Conservation (phyloP, 2,888 invertebrate genomes). For the Nysson spinosus region DNA sequence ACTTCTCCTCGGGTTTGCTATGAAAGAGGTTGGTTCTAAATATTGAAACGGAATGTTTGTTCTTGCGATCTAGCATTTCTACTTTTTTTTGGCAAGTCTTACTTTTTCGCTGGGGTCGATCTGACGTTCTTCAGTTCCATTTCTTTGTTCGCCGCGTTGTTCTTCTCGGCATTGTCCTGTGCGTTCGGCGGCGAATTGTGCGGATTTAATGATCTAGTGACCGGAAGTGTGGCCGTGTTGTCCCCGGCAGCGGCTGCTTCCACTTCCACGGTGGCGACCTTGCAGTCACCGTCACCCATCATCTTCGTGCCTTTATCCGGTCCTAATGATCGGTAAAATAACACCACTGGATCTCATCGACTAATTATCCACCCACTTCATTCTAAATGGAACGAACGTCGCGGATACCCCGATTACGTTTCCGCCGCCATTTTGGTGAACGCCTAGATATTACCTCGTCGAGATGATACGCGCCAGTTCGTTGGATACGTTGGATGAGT, state of each 20-base stretch:
- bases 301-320: too few species aligned
- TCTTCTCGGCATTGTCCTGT: slow-evolving; percentile 85
- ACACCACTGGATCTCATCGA: slow-evolving; percentile 28
- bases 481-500: too few species aligned
- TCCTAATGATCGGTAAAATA: slow-evolving; percentile 46
- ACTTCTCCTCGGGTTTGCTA: too few species aligned
- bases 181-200: slow-evolving; percentile 83
- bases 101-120: slow-evolving; percentile 92
- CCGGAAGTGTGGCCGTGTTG: slow-evolving; percentile 93
- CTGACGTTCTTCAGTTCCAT: slow-evolving; percentile 92
- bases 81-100: slow-evolving; percentile 66
- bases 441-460: too few species aligned
- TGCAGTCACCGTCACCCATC: slow-evolving; percentile 88
- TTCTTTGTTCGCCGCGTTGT: slow-evolving; percentile 90
- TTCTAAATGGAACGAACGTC: slow-evolving; percentile 23
- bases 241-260: slow-evolving; percentile 85
- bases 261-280: slow-evolving; percentile 92
- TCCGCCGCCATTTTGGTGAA: slow-evolving; percentile 73
- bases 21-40: too few species aligned
- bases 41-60: too few species aligned
- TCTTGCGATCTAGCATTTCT: slow-evolving; percentile 10
- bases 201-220: slow-evolving; percentile 85
- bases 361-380: slow-evolving; percentile 7
- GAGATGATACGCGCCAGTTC: too few species aligned
- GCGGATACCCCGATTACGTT: slow-evolving; percentile 35